Base-by-base conservation (phyloP, 2,113 vertebrate species). In the Spermophilus dauricus region DNA sequence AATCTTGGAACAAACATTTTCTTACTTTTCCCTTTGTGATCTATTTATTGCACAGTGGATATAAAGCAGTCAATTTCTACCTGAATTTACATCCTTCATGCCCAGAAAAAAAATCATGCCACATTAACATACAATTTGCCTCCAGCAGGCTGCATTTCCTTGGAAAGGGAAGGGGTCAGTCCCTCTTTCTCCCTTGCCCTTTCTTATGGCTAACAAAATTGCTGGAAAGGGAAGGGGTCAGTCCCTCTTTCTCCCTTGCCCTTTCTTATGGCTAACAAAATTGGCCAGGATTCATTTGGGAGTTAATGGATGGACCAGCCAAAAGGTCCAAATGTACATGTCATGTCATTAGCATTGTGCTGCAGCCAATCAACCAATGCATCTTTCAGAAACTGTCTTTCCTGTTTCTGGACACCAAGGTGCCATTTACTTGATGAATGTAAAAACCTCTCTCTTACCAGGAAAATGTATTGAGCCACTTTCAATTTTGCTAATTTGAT, bases 401-500 rank as follows among this genome's bases (percentile, higher is more conserved):
- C 24, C 24, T 87, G 11, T 84, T 95, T 84, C 30, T 89, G 75
- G 65, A 34, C 8, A 92, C n/a, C 24, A 92, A 69, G 22, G 26
- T 13, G 1, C 28, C 63, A 80, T 67, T 84, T 65, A 65, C 28
- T 86, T 75, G 42, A 73, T 22, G 17, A 3, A 83, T 72, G 3
- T 32, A 83, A 86, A 86, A 82, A 83, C 4, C 17, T 78, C 48
- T 93, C 13, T 70, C 3, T 16, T 89, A n/a, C 1, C 30, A 37
- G 69, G n/a, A 84, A 93, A 78, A 51, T 65, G 76, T 81, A 90
- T 22, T n/a, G 5, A 89, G 48, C 48, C 11, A 83, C 2, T 91
- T 58, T 78, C 75, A 92, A 61, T 87, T 85, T 86, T 93, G 24
- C 67, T 95, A 72, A 80, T 73, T 72, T 84, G 48, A 90, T 22